phyloP scores from a whole-genome alignment of 2,797 vertebrate species.

The Bovichtus diacanthus region DNA sequence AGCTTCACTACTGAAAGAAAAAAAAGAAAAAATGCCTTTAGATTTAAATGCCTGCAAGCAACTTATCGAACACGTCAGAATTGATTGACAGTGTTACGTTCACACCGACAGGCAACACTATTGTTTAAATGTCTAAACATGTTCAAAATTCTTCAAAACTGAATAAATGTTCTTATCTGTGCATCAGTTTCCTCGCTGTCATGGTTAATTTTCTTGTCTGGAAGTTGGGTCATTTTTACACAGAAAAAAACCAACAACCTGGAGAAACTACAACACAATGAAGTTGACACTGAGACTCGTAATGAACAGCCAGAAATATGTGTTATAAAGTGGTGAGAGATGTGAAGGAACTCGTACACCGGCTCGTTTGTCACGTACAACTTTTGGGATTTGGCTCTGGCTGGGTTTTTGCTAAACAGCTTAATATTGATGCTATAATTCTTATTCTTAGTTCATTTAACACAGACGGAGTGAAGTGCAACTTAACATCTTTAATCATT shows the following conservation, averaged over 20 bases:
- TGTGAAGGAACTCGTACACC: background rate
- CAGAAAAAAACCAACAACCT: background rate
- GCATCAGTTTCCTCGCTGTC: background rate
- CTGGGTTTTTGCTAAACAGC: slow-evolving; percentile 4
- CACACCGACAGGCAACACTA: background rate
- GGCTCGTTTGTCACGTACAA: background rate
- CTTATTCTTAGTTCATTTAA: background rate
- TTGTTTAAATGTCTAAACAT: background rate
- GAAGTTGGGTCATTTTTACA: background rate
- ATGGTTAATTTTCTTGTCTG: background rate
- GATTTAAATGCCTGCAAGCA: background rate
- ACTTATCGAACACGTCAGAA: background rate
- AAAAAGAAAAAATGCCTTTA: background rate
- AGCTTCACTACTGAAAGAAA: background rate
- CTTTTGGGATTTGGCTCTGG: slow-evolving; percentile 1
- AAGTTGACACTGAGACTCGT: background rate
- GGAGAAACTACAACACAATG: background rate
- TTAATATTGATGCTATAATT: slow-evolving; percentile 2
- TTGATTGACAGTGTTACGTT: background rate
- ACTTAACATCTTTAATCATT: slow-evolving; percentile 19
- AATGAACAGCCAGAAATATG: slow-evolving; percentile 21
- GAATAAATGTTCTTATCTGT: background rate
- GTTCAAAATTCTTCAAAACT: background rate
- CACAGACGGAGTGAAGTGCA: slow-evolving; percentile 15
- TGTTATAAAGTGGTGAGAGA: background rate